phyloP scores from a whole-genome alignment of 37 sponge, comb jelly and placozoan genomes.

The Bolinopsis microptera region DNA sequence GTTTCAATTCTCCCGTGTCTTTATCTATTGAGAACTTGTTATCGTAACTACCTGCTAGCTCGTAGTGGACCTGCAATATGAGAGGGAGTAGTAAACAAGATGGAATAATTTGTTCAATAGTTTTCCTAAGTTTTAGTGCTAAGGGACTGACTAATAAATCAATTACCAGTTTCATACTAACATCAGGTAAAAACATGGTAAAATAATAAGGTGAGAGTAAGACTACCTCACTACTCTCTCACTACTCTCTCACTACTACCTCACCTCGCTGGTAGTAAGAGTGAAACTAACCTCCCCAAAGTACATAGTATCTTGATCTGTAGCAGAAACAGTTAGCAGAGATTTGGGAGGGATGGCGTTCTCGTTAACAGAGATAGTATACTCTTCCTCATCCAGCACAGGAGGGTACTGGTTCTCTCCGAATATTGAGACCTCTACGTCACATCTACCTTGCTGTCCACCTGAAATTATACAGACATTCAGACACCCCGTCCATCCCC shows the following conservation, averaged over 20 bases:
- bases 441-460: background rate
- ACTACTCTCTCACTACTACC: no score
- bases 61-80: constrained; percentile 38
- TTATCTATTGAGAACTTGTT: background rate
- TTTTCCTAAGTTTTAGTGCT: no score
- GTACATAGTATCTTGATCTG: background rate
- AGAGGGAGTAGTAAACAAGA: background rate
- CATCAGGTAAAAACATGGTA: no score
- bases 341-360: background rate
- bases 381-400: background rate
- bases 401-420: constrained; percentile 41
- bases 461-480: background rate
- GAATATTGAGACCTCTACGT: constrained; percentile 21
- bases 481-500: no score
- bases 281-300: constrained; percentile 24
- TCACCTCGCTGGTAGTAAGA: background rate
- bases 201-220: no score
- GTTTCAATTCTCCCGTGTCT: background rate
- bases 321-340: background rate
- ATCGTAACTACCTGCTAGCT: background rate
- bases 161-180: no score
- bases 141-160: no score
- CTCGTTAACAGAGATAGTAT: background rate
- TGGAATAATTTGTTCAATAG: no score
- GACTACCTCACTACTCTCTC: no score